These are phyloP conservation scores for Rotaria sp. DNA, from an alignment of 2,888 invertebrate species.

Conservation along the genomic window DNA sequence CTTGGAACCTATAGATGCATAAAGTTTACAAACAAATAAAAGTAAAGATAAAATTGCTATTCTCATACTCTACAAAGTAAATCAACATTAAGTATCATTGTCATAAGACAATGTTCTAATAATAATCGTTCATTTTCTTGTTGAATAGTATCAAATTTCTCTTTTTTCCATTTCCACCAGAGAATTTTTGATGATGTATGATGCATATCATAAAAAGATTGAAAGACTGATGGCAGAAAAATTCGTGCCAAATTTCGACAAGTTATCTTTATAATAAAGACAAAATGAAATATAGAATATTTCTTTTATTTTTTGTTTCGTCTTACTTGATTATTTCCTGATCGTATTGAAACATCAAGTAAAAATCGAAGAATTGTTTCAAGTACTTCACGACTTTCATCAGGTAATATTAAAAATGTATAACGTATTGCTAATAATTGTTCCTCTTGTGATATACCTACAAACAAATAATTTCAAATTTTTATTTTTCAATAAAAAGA, in stretches of 20 bases:
- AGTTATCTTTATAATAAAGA: background rate
- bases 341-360: conserved; percentile 12
- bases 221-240: conserved; percentile 22
- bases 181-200: background rate
- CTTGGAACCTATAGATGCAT: background rate
- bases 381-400: background rate
- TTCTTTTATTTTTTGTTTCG: no score
- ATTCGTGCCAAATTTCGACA: conserved; percentile 27
- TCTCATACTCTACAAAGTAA: background rate
- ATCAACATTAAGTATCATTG: conserved; percentile 17
- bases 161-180: background rate
- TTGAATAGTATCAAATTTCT: background rate
- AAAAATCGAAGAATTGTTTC: conserved; percentile 31
- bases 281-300: no score
- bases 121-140: conserved; percentile 18
- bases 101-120: conserved; percentile 1
- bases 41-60: no score
- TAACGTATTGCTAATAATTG: background rate
- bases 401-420: conserved; percentile 14
- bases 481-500: background rate
- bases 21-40: background rate
- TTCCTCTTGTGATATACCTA: conserved; percentile 7
- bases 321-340: background rate
- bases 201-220: conserved; percentile 1
- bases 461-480: background rate